phyloP scores from a whole-genome alignment of 2,113 vertebrate species.

The Eulemur rufifrons region DNA sequence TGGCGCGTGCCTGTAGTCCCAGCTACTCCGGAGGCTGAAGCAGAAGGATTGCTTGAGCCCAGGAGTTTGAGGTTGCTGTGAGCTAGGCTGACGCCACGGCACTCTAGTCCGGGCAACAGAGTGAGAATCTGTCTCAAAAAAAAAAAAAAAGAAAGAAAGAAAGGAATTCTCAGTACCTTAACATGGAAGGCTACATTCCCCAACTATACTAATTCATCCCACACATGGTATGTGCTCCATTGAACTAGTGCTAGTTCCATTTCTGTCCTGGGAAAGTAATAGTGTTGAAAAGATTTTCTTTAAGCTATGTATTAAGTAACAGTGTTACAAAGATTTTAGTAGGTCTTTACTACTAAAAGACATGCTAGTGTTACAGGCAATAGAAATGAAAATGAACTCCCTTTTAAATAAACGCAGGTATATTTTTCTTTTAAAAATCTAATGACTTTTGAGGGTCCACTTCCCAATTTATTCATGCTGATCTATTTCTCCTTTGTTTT shows the following conservation, averaged over 20 bases:
- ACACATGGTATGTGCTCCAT: not conserved
- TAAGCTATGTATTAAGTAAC: not conserved
- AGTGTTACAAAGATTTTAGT: not conserved
- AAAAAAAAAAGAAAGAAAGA: not conserved
- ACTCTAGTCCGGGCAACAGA: no score
- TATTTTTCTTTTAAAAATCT: not conserved
- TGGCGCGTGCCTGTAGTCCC: no score
- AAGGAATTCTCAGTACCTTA: not conserved
- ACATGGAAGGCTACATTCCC: not conserved
- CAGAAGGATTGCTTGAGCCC: no score
- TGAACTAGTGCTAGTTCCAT: not conserved
- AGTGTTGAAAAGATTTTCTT: not conserved
- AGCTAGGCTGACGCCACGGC: no score
- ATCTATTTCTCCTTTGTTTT: constrained; percentile 18
- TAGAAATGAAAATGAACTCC: constrained; percentile 7
- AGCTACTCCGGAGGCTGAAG: no score
- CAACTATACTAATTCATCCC: constrained; percentile 34
- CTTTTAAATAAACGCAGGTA: not conserved
- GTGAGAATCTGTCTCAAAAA: no score
- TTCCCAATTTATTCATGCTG: not conserved
- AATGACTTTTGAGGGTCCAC: not conserved
- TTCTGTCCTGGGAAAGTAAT: constrained; percentile 22
- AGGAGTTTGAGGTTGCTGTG: no score
- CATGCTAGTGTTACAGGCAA: not conserved
- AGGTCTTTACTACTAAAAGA: constrained; percentile 2